Conservation (phyloP, 2,113 vertebrate species). For the Melanocharis versteri region DNA sequence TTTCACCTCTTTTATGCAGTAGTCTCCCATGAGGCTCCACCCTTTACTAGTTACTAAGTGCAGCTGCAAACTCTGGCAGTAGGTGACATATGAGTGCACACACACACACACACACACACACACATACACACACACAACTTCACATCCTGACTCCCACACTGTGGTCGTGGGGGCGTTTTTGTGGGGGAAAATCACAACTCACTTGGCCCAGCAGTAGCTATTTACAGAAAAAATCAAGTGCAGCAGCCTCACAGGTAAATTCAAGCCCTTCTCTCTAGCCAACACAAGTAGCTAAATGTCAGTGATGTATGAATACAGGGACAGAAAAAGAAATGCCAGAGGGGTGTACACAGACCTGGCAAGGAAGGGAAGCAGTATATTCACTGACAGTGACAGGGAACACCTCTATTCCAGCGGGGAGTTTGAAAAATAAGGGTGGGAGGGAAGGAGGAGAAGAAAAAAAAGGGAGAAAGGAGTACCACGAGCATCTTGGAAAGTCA, state of each 20-base stretch:
- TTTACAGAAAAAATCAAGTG: background rate
- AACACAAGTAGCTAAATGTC: background rate
- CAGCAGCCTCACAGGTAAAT: background rate
- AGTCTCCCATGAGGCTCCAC: background rate
- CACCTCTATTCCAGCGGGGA: background rate
- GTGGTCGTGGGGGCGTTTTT: background rate
- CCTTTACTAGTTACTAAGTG: background rate
- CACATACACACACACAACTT: background rate
- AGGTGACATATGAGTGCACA: background rate
- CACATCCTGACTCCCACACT: background rate
- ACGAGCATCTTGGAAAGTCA: background rate
- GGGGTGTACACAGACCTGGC: rapidly evolving
- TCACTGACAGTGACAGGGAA: background rate
- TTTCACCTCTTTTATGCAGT: background rate
- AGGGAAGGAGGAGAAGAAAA: background rate
- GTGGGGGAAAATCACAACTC: background rate
- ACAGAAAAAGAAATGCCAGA: background rate
- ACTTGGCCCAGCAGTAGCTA: background rate
- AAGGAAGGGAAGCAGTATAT: background rate
- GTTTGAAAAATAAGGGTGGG: background rate
- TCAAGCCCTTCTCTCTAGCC: background rate
- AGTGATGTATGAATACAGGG: background rate
- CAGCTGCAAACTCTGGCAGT: background rate
- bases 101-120: background rate
- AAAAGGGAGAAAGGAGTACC: background rate